Evolutionary conservation across 2,113 vertebrate genomes (phyloP).

Genomic region (Tenrec ecaudatus): DNA sequence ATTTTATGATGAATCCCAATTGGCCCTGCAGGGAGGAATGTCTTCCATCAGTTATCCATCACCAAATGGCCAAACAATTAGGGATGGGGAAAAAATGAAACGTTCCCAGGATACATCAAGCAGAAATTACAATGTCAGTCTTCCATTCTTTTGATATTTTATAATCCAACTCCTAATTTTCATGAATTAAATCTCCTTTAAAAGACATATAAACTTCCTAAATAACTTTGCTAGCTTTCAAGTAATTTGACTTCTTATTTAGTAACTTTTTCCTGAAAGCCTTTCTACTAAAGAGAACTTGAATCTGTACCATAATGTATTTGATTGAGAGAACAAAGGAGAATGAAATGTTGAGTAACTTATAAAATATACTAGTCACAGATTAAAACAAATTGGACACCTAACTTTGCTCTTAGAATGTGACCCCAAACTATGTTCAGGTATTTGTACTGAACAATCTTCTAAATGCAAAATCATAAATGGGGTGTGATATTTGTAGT

Average conservation of each 20-base stretch:
- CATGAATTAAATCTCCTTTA: slow-evolving; percentile 78
- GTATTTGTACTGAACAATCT: slow-evolving; percentile 47
- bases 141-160: slow-evolving; percentile 94
- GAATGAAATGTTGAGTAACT: slow-evolving; percentile 39
- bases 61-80: slow-evolving; percentile 91
- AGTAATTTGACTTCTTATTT: slow-evolving; percentile 74
- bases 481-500: not conserved
- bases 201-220: slow-evolving; percentile 73
- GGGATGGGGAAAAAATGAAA: slow-evolving; percentile 96
- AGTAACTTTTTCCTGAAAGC: slow-evolving; percentile 71
- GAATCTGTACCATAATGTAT: slow-evolving; percentile 27
- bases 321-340: slow-evolving; percentile 23
- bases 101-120: slow-evolving; percentile 94
- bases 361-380: slow-evolving; percentile 35
- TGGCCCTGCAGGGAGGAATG: slow-evolving; percentile 95
- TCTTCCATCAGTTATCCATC: slow-evolving; percentile 95
- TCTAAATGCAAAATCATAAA: slow-evolving; percentile 46
- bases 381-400: slow-evolving; percentile 10
- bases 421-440: not conserved
- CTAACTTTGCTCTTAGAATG: slow-evolving; percentile 40
- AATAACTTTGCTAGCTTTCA: slow-evolving; percentile 80
- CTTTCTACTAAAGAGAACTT: slow-evolving; percentile 61
- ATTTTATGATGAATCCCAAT: slow-evolving; percentile 97
- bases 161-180: slow-evolving; percentile 85
- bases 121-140: slow-evolving; percentile 97